Evolutionary conservation across 2,113 vertebrate species (phyloP), one percentile per base, ranked within the genome.

Genomic region (Recurvirostra avosetta): DNA sequence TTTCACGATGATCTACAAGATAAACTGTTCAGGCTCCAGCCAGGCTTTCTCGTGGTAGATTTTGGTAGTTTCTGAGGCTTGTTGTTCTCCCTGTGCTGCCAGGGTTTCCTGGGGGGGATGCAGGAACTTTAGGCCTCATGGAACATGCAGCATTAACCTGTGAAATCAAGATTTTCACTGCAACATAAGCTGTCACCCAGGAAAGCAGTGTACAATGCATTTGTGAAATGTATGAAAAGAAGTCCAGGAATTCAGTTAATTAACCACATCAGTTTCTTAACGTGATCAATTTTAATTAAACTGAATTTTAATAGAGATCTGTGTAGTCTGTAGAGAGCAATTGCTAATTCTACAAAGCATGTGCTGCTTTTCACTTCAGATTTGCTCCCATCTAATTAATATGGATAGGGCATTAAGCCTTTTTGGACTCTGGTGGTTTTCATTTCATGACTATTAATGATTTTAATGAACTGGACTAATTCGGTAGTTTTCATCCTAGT

Each of bases 381-480:
- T 99, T 99, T 99, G 98, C 98, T 98, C 98, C 98, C 97, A 98
- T 99, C 99, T 99, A 99, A 99, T 99, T 99, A 99, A 99, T 99
- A 99, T 99, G 99, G 99, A 99, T 99, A 98, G 99, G 98, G 99
- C 99, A 99, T 99, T 99, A 99, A 99, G 99, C 98, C 99, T 99
- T 99, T 98, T 99, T 99, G 99, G 99, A 99, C 99, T 99, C 99
- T 98, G 98, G 99, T 98, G 99, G 98, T 98, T 99, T 99, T 99
- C 99, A 99, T 99, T 99, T 99, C 99, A 99, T 99, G 99, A 99
- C 99, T 99, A 99, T 99, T 99, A 99, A 99, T 99, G 99, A 99
- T 99, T 99, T 99, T 99, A 99, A 99, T 99, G 99, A 99, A 99
- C 99, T 99, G 99, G 98, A 98, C 99, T 99, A 99, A 99, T 99